Evolutionary conservation across 2,113 vertebrate species (phyloP).

Genomic region (Recurvirostra avosetta): DNA sequence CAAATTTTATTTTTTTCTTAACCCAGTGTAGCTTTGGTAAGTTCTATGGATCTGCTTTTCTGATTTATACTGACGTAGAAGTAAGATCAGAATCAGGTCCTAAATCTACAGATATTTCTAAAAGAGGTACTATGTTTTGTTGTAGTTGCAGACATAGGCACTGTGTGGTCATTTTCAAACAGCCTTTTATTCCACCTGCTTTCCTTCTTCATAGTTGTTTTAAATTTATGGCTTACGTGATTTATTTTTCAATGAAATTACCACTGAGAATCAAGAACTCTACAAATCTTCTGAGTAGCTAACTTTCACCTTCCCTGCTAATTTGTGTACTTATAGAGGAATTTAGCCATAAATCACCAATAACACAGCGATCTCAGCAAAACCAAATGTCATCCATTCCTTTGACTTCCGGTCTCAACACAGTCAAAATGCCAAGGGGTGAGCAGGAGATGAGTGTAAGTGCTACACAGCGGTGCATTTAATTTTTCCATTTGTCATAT

Average conservation of each 20-base stretch:
- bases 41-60: neutral
- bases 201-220: slow-evolving; percentile 12
- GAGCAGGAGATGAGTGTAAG: neutral
- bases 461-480: slow-evolving; percentile 6
- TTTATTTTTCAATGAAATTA: slow-evolving; percentile 39
- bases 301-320: slow-evolving; percentile 48
- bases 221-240: slow-evolving; percentile 44
- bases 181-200: slow-evolving; percentile 27
- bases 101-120: neutral
- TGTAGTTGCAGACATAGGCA: neutral
- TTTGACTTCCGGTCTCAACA: neutral
- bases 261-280: slow-evolving; percentile 22
- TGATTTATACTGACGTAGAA: neutral
- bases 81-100: neutral
- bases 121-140: neutral
- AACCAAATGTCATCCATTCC: slow-evolving; percentile 30
- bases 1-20: neutral
- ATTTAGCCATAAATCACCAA: slow-evolving; percentile 57
- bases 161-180: slow-evolving; percentile 1
- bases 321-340: slow-evolving; percentile 49
- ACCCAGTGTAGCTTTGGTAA: neutral
- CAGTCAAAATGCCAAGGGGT: slow-evolving; percentile 16
- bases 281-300: slow-evolving; percentile 44
- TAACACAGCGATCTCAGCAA: slow-evolving; percentile 36
- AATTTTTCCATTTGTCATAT: slow-evolving; percentile 68